These are phyloP conservation scores for Nemopilema nomurai DNA, from an alignment of 30 jellyfish, hydroid and myxozoan genomes.

Conservation along the genomic window DNA sequence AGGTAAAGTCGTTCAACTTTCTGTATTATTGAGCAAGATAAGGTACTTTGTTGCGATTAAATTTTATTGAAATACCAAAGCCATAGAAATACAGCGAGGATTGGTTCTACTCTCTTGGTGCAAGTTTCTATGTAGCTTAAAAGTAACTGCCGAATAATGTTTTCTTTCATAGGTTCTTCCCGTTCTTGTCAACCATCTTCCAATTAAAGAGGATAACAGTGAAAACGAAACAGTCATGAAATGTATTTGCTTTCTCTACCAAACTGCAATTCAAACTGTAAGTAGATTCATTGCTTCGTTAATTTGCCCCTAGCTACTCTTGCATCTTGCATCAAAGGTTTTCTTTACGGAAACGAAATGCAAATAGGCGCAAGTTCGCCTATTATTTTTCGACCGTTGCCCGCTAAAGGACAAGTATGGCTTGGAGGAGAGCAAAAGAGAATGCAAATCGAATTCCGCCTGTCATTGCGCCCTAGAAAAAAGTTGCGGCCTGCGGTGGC, in stretches of 20 bases:
- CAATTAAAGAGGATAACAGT: conserved; percentile 80
- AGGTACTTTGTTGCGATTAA: neutral
- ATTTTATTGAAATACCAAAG: neutral
- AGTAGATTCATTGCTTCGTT: conserved; percentile 1
- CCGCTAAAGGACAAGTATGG: too few species aligned
- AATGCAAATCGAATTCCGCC: too few species aligned
- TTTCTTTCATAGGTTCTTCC: conserved; percentile 63
- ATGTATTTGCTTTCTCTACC: conserved; percentile 62
- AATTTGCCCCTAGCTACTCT: neutral
- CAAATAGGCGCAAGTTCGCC: too few species aligned
- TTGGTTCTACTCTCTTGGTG: neutral
- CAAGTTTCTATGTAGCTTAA: neutral
- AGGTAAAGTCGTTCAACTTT: conserved; percentile 22
- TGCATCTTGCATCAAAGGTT: neutral
- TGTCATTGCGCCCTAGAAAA: too few species aligned
- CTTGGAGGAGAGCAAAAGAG: too few species aligned
- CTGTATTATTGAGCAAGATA: neutral
- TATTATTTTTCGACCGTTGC: too few species aligned
- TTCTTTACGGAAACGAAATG: neutral
- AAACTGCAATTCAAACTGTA: conserved; percentile 40
- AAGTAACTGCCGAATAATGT: neutral
- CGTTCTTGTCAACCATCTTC: conserved; percentile 69
- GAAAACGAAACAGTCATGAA: conserved; percentile 87
- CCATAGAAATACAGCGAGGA: neutral
- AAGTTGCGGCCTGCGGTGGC: too few species aligned